Percentiles rank a stretch among this genome's conserved stretches.
phyloP scores from a whole-genome alignment of 2,888 invertebrate species.

The Melitaea athalia region DNA sequence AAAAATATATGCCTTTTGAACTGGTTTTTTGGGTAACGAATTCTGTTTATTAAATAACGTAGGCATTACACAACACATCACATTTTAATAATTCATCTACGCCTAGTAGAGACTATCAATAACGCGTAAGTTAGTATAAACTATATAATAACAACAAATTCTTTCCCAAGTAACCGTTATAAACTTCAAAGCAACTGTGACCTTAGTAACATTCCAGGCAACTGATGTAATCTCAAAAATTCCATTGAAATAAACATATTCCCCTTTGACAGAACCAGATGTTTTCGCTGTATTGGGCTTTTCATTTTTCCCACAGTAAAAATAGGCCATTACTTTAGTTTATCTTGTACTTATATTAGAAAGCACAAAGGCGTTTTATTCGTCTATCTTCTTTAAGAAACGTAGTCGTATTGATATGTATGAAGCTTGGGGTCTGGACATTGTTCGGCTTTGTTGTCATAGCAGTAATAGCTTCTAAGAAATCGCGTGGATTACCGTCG shows the following conservation, averaged over 20 bases:
- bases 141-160: no score
- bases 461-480: constrained; percentile 59
- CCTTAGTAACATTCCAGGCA: constrained; percentile 7
- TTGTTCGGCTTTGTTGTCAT: constrained; percentile 63
- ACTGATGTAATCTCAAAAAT: constrained; percentile 11
- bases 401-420: constrained; percentile 56
- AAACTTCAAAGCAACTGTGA: background rate
- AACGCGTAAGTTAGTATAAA: no score
- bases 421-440: constrained; percentile 52
- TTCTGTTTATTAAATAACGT: no score
- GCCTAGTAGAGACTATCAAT: no score
- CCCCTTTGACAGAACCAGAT: background rate
- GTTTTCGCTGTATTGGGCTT: constrained; percentile 14
- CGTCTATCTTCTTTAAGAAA: constrained; percentile 51
- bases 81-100: no score
- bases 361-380: constrained; percentile 44
- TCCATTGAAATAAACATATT: background rate
- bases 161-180: background rate
- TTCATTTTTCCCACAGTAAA: constrained; percentile 1
- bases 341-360: constrained; percentile 39
- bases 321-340: constrained; percentile 39
- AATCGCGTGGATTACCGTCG: constrained; percentile 58
- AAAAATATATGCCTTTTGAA: no score
- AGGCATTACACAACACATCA: no score
- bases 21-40: no score